Percentiles rank a stretch among this genome's conserved stretches.
Evolutionary conservation across 2,797 vertebrate species (phyloP).

Genomic region (Menidia menidia): DNA sequence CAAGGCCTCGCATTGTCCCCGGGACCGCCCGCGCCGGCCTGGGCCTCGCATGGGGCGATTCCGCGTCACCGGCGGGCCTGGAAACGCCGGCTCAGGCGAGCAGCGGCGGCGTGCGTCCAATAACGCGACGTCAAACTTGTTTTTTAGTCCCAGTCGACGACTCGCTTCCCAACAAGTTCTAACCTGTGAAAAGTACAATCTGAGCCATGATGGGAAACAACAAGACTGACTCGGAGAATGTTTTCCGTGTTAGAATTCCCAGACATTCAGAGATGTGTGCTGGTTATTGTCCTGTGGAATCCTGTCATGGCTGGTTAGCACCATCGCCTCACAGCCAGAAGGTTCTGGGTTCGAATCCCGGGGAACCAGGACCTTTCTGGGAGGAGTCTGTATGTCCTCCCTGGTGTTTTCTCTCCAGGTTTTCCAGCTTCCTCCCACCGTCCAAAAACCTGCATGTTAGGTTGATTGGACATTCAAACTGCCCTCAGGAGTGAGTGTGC

Average conservation of each 20-base stretch:
- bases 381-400: too few relatives aligned
- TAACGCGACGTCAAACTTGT: conserved; percentile 31
- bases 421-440: too few relatives aligned
- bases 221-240: not conserved
- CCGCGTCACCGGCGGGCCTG: conserved; percentile 34
- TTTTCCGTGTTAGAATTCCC: not conserved
- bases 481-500: too few relatives aligned
- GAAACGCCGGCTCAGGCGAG: conserved; percentile 30
- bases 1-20: conserved; percentile 75
- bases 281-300: too few relatives aligned
- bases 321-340: too few relatives aligned
- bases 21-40: conserved; percentile 28
- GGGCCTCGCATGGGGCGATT: conserved; percentile 62
- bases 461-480: too few relatives aligned
- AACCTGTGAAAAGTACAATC: not conserved
- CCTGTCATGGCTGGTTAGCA: too few relatives aligned
- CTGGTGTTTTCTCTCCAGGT: too few relatives aligned
- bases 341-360: too few relatives aligned
- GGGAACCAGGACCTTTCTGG: too few relatives aligned
- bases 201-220: not conserved
- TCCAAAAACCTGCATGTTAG: too few relatives aligned
- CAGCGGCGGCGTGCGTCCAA: conserved; percentile 7
- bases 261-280: too few relatives aligned
- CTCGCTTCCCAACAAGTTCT: conserved; percentile 5
- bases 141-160: conserved; percentile 20